Evolutionary conservation across 2,113 vertebrate species (phyloP).

Genomic region (Scopus umbretta): DNA sequence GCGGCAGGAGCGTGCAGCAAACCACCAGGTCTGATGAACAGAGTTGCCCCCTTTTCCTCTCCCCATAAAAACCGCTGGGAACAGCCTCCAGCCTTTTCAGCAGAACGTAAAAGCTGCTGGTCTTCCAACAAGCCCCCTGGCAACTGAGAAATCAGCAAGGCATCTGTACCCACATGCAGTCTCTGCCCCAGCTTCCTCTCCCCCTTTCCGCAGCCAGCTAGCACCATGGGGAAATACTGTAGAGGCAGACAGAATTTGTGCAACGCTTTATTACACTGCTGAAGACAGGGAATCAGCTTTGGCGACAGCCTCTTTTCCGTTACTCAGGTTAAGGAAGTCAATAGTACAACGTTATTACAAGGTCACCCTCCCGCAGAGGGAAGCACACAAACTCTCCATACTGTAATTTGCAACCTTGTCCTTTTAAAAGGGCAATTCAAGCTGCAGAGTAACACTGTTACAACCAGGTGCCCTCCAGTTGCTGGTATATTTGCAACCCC

Average conservation of each 20-base stretch:
- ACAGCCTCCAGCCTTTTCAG: not conserved
- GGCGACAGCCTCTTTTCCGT: not conserved
- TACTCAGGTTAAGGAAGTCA: not conserved
- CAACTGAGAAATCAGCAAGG: not conserved
- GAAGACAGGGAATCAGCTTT: not conserved
- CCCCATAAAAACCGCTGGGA: not conserved
- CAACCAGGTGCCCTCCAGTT: not conserved
- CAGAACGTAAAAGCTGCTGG: not conserved
- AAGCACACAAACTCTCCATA: not conserved
- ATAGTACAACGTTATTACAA: not conserved
- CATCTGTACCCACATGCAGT: rapidly evolving
- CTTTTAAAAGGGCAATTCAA: not conserved
- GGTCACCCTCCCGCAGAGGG: not conserved
- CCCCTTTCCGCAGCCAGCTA: not conserved
- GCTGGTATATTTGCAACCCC: not conserved
- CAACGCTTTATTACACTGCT: constrained; percentile 2
- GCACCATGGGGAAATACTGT: not conserved
- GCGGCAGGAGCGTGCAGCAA: not conserved
- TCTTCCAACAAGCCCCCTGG: not conserved
- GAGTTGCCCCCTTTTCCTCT: not conserved
- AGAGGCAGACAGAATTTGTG: not conserved
- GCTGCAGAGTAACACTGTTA: not conserved
- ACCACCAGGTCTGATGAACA: not conserved
- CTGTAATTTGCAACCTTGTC: not conserved
- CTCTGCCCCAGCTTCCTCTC: not conserved